A percentile compares a stretch with the other conserved stretches of the same genome.
These are phyloP conservation scores for Rynchops niger DNA, from an alignment of 2,113 vertebrate species.

Conservation along the genomic window DNA sequence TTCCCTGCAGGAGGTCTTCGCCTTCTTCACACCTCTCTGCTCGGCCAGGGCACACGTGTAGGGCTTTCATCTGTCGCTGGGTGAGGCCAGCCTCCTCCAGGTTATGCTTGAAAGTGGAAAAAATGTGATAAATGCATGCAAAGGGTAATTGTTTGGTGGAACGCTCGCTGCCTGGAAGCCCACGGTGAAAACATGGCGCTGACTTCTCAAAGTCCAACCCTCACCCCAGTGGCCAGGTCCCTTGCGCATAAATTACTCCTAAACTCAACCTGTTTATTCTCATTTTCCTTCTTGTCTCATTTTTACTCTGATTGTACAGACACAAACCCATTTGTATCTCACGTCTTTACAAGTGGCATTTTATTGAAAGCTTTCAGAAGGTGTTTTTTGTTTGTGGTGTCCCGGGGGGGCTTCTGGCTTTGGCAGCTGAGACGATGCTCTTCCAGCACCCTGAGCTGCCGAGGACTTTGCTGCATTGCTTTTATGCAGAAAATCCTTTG, in stretches of 20 bases:
- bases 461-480: not conserved
- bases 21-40: not conserved
- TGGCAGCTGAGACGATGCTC: not conserved
- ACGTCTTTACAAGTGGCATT: not conserved
- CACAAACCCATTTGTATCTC: not conserved
- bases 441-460: not conserved
- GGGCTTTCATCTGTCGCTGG: not conserved
- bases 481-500: not conserved
- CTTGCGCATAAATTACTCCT: not conserved
- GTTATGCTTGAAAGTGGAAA: not conserved
- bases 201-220: not conserved
- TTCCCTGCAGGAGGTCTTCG: not conserved
- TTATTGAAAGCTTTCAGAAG: constrained; percentile 35
- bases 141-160: not conserved
- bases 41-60: rapidly evolving
- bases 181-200: rapidly evolving
- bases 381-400: not conserved
- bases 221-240: not conserved
- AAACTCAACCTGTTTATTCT: not conserved
- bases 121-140: not conserved
- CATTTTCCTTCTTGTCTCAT: not conserved
- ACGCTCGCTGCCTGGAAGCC: not conserved
- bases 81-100: not conserved
- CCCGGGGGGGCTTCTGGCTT: not conserved
- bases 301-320: not conserved